Conservation (phyloP, 2,888 invertebrate species). For the Pheosia gnoma region DNA sequence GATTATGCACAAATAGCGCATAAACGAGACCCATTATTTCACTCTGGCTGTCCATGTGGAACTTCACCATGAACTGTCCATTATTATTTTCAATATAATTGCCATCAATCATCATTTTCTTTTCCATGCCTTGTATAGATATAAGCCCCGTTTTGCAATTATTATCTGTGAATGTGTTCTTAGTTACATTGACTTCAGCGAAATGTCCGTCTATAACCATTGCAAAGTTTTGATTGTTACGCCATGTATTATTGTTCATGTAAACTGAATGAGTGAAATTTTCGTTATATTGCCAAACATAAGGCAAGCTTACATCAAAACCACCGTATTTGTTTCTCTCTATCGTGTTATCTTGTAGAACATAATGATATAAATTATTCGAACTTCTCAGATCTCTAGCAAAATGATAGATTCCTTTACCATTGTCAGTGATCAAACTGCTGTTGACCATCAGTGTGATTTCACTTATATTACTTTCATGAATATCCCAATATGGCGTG, state of each 20-base stretch:
- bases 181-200: constrained; percentile 93
- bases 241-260: constrained; percentile 94
- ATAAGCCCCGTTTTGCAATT: constrained; percentile 91
- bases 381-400: constrained; percentile 97
- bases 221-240: constrained; percentile 92
- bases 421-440: constrained; percentile 93
- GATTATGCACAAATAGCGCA: constrained; percentile 91
- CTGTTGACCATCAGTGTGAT: constrained; percentile 95
- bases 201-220: constrained; percentile 97
- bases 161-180: constrained; percentile 94
- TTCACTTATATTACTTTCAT: constrained; percentile 94
- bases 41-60: constrained; percentile 95
- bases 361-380: constrained; percentile 98
- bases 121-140: constrained; percentile 97
- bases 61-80: constrained; percentile 93
- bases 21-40: constrained; percentile 94
- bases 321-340: constrained; percentile 94
- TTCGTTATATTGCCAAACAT: constrained; percentile 97
- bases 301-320: constrained; percentile 94
- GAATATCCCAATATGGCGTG: constrained; percentile 94
- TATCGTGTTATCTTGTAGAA: constrained; percentile 93
- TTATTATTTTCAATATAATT: constrained; percentile 92
- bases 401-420: constrained; percentile 93
- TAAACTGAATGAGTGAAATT: constrained; percentile 96
- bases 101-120: constrained; percentile 92